Evolutionary conservation across 2,113 vertebrate species (phyloP).

Genomic region (Ceuthmochares aereus): DNA sequence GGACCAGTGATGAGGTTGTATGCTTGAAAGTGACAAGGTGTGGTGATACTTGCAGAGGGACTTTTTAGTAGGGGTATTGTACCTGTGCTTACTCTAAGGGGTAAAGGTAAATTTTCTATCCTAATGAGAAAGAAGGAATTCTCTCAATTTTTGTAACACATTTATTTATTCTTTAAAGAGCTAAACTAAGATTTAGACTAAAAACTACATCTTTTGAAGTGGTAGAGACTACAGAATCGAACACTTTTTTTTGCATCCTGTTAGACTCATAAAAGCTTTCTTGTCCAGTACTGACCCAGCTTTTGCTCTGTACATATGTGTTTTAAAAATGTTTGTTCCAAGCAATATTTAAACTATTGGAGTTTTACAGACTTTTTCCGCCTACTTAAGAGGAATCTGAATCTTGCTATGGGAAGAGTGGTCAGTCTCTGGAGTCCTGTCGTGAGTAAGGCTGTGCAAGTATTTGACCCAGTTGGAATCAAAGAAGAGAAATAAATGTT

Average conservation of each 20-base stretch:
- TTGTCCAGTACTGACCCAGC: not conserved
- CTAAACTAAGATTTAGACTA: not conserved
- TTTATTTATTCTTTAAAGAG: not conserved
- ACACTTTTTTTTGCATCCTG: not conserved
- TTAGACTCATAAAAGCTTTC: not conserved
- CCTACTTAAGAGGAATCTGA: not conserved
- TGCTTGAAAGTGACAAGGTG: not conserved
- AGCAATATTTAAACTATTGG: not conserved
- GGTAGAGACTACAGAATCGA: not conserved
- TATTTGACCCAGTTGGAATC: not conserved
- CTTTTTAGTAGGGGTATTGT: not conserved
- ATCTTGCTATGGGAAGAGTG: not conserved
- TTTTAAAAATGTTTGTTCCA: not conserved
- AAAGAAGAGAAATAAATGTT: not conserved
- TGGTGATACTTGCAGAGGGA: not conserved
- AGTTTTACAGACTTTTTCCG: not conserved
- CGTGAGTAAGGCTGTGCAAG: not conserved
- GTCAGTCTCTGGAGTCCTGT: not conserved
- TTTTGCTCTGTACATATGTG: not conserved
- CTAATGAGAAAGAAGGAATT: not conserved
- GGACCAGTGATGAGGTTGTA: not conserved
- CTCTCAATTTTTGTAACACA: accelerated
- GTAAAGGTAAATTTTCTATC: not conserved
- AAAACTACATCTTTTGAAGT: not conserved
- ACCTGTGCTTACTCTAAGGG: not conserved